phyloP scores from a whole-genome alignment of 1,140 invertebrate genomes.

The Globodera ellingtonae region DNA sequence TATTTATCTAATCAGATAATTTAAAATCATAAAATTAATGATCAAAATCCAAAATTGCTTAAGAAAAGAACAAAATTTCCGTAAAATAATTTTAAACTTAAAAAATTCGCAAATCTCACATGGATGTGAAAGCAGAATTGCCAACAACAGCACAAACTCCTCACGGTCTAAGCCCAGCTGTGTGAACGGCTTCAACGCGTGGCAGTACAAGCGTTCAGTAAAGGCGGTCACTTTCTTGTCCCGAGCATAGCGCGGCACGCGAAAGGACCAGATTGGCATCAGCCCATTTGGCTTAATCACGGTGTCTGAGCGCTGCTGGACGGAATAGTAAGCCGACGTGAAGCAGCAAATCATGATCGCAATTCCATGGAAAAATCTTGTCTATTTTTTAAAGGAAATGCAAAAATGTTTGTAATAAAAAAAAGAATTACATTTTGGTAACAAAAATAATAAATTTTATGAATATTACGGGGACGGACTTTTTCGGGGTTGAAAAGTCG shows the following conservation, averaged over 20 bases:
- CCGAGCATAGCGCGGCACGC: background rate
- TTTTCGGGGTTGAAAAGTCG: too few relatives aligned
- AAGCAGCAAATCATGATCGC: background rate
- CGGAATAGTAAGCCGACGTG: background rate
- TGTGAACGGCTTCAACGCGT: background rate
- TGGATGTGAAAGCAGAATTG: background rate
- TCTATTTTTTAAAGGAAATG: background rate
- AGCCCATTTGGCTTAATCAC: background rate
- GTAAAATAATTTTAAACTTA: too few relatives aligned
- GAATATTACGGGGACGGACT: too few relatives aligned
- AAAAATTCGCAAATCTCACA: background rate
- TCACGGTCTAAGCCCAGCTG: background rate
- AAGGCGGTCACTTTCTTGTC: background rate
- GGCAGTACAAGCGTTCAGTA: background rate
- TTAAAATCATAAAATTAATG: too few relatives aligned
- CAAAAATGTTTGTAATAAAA: too few relatives aligned
- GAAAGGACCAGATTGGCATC: background rate
- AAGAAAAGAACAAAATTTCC: too few relatives aligned
- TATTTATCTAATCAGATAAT: too few relatives aligned
- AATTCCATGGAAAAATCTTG: background rate
- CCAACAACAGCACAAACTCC: background rate
- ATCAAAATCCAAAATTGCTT: too few relatives aligned
- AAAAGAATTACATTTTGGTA: background rate
- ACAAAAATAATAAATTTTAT: too few relatives aligned
- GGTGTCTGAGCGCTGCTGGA: background rate